phyloP scores from a whole-genome alignment of 2,113 vertebrate genomes.

The Vulpes vulpes region DNA sequence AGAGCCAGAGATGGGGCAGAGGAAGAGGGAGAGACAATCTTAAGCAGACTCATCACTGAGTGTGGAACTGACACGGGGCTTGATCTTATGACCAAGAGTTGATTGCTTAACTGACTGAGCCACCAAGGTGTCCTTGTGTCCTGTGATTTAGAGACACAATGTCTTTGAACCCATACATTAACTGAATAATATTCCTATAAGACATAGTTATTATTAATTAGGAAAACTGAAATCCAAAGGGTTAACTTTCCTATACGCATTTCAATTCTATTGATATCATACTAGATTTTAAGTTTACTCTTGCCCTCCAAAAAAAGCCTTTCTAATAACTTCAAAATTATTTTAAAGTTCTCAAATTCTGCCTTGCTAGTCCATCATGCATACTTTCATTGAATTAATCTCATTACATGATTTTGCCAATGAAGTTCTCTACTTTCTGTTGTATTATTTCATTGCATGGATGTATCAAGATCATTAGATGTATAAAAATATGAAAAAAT shows the following conservation, averaged over 20 bases:
- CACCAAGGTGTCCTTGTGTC: not conserved
- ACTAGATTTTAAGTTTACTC: not conserved
- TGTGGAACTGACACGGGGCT: not conserved
- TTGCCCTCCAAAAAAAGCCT: not conserved
- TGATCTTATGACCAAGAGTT: not conserved
- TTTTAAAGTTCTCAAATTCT: not conserved
- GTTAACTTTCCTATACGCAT: not conserved
- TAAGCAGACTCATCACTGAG: not conserved
- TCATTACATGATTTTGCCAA: not conserved
- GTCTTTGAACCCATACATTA: conserved; percentile 1
- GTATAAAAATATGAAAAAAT: conserved; percentile 19
- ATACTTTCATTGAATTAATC: not conserved
- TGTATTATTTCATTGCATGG: not conserved
- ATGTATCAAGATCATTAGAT: not conserved
- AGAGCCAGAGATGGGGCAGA: not conserved
- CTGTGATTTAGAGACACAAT: not conserved
- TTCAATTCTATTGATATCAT: not conserved
- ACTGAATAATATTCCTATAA: not conserved
- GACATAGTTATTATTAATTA: not conserved
- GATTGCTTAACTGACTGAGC: not conserved
- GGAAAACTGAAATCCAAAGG: not conserved
- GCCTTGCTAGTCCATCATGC: not conserved
- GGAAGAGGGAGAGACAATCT: not conserved
- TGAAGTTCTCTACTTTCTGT: not conserved
- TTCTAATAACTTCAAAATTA: conserved; percentile 4